Percentiles rank a stretch among this genome's conserved stretches.
These are phyloP conservation scores for Daboia siamensis DNA, from an alignment of 2,113 vertebrate species.

Conservation along the genomic window DNA sequence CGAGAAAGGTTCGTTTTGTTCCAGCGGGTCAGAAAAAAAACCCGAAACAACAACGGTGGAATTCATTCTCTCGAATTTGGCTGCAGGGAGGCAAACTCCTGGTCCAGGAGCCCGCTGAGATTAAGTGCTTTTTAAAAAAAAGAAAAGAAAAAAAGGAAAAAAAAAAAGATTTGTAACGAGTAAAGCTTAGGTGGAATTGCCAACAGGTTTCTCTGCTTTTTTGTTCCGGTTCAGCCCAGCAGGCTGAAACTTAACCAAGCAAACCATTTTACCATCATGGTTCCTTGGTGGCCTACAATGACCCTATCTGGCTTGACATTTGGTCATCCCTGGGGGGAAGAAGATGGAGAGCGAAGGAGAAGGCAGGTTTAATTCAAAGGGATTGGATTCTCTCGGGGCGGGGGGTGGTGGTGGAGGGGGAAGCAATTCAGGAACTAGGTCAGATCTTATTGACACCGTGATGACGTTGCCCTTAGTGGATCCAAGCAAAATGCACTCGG, in stretches of 20 bases:
- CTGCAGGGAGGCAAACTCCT: not conserved
- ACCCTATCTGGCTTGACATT: not conserved
- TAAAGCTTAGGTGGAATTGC: not conserved
- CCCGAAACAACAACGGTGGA: too few relatives aligned
- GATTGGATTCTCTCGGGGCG: not conserved
- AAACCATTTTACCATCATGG: not conserved
- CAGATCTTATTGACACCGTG: not conserved
- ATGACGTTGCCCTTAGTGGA: not conserved
- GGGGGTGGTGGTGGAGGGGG: too few relatives aligned
- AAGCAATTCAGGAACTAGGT: not conserved
- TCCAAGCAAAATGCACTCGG: not conserved
- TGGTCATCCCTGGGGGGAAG: not conserved
- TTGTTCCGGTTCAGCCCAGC: not conserved
- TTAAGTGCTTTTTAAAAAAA: not conserved
- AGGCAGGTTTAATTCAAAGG: not conserved
- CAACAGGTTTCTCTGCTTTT: not conserved
- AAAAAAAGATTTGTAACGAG: not conserved
- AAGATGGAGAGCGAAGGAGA: not conserved
- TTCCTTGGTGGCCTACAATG: not conserved
- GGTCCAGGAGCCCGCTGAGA: not conserved
- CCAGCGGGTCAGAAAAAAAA: not conserved
- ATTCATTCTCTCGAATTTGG: not conserved
- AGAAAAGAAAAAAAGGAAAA: too few relatives aligned
- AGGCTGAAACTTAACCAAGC: not conserved
- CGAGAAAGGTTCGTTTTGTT: not conserved